A percentile compares a stretch with the other conserved stretches of the same genome.
Conservation (phyloP, 92 coral and sea anemone species). For the Diadumene lineata region DNA sequence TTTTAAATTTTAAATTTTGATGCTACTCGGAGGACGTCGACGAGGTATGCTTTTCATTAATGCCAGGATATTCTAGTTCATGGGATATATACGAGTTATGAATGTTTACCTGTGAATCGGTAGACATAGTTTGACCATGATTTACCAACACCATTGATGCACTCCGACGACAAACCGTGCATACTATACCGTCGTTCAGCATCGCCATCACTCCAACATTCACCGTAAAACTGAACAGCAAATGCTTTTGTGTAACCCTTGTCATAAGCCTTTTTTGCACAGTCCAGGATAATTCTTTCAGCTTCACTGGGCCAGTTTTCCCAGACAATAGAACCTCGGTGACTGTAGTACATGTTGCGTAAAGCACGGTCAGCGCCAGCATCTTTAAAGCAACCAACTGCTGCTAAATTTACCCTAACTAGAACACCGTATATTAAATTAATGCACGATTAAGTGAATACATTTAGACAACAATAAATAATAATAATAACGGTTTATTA, state of each 20-base stretch:
- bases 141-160: conserved; percentile 28
- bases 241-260: conserved; percentile 9
- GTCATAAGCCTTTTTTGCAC: conserved; percentile 33
- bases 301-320: conserved; percentile 29
- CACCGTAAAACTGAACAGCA: conserved; percentile 38
- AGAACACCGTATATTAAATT: too few relatives aligned
- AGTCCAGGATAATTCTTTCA: neutral
- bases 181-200: conserved; percentile 3
- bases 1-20: too few relatives aligned
- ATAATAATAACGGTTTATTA: too few relatives aligned
- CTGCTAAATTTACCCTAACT: conserved; percentile 10
- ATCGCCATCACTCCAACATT: conserved; percentile 44
- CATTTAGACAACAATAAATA: too few relatives aligned
- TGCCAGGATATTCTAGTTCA: too few relatives aligned
- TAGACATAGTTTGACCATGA: conserved; percentile 23
- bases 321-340: conserved; percentile 26
- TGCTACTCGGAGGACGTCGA: too few relatives aligned
- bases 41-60: too few relatives aligned
- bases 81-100: neutral
- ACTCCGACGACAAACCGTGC: conserved; percentile 13
- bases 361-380: neutral
- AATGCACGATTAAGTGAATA: too few relatives aligned
- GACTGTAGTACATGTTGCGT: conserved; percentile 20
- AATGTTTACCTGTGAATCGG: conserved; percentile 21
- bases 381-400: conserved; percentile 28